Base-by-base conservation (phyloP, 1,140 invertebrate species). In the Ceratina japonica region DNA sequence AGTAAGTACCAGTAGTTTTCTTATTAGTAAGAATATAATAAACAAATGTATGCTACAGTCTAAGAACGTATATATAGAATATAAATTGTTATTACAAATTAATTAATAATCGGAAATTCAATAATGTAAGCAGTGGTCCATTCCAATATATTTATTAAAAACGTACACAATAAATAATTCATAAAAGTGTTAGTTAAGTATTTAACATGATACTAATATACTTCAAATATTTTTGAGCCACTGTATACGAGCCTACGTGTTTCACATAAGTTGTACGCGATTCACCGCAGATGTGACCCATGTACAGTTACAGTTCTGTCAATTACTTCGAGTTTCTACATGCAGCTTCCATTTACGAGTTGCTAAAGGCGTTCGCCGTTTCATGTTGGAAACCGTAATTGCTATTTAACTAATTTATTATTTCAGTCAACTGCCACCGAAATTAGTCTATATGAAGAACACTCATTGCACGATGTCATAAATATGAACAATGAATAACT, bases 271-370 rank as follows among this genome's bases (percentile, higher is more conserved):
- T 24, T 52, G 20, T 71, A 22, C 64, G 70, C 56, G 75, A 81
- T 81, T 68, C 69, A 22, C 56, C 56, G 59, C 65, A 49, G 31
- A 62, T 56, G 51, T 44, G 52, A 63, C 59, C 37, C 75, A 54
- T 76, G 76, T 70, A 56, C 72, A 20, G 18, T 80, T 75, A 51
- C 66, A 49, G 15, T 10, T 22, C 61, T 70, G 62, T 54, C 44
- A 58, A 59, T 24, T 18, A 37, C 69, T 51, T 5, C 37, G 27
- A 61, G 31, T 74, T 64, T 72, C 70, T 62, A 44, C 59, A 63
- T 1, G 16, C 44, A 64, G 49, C 51, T 52, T 79, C 70, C 52
- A 75, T 74, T 82, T 82, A 82, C 64, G 64, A 79, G 52, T 22
- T 78, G 31, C 44, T 82, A 79, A 79, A 70, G 64, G 76, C 24